phyloP scores from a whole-genome alignment of 2,113 vertebrate genomes.

The Perca flavescens region DNA sequence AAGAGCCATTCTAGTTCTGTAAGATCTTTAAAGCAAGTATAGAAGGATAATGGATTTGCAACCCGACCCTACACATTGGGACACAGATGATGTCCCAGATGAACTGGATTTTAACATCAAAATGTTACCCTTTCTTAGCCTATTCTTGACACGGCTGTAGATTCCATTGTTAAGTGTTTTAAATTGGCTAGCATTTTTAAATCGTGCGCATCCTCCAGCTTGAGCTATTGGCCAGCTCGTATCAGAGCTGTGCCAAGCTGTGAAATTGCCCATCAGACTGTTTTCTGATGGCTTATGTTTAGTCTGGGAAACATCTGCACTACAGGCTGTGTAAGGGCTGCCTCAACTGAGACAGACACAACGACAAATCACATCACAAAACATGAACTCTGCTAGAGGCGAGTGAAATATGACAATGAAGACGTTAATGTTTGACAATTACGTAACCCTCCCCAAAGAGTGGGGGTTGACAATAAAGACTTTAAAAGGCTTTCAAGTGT shows the following conservation, averaged over 20 bases:
- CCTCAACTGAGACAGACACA: neutral
- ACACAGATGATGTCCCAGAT: neutral
- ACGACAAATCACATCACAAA: neutral
- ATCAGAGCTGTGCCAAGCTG: neutral
- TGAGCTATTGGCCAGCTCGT: neutral
- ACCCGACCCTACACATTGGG: too few species aligned
- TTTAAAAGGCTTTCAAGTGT: neutral
- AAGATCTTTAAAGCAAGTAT: neutral
- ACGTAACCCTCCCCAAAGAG: neutral
- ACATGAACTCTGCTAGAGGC: neutral
- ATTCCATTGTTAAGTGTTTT: neutral
- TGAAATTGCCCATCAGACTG: neutral
- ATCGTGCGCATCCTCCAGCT: neutral
- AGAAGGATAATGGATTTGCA: neutral
- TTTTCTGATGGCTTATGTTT: neutral
- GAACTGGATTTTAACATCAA: neutral
- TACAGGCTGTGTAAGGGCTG: neutral
- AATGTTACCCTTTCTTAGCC: neutral
- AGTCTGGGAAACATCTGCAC: neutral
- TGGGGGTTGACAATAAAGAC: neutral
- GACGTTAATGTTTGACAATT: neutral
- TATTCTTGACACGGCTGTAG: too few species aligned
- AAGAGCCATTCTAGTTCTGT: neutral
- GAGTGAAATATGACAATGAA: neutral
- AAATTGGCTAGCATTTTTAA: neutral